Conservation (phyloP, 2,797 vertebrate genomes). For the Crenichthys baileyi region DNA sequence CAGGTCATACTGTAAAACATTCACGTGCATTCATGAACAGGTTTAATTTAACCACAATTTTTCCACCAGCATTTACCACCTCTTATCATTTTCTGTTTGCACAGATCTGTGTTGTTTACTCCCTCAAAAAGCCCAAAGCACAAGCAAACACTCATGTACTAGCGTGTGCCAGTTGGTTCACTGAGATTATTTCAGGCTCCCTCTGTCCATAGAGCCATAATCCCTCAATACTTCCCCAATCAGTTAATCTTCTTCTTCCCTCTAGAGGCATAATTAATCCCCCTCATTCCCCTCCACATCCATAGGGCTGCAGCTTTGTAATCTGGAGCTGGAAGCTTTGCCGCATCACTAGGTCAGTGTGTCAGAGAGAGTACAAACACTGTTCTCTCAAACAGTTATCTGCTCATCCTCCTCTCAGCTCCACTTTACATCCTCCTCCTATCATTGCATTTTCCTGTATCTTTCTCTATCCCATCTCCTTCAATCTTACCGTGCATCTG, state of each 20-base stretch:
- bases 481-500: constrained; percentile 9
- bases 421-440: constrained; percentile 1
- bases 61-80: background rate
- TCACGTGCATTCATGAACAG: background rate
- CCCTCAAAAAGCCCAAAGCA: constrained; percentile 10
- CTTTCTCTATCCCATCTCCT: constrained; percentile 17
- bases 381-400: constrained; percentile 29
- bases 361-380: constrained; percentile 62
- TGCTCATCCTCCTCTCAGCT: constrained; percentile 31
- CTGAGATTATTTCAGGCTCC: constrained; percentile 71
- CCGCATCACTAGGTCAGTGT: constrained; percentile 77
- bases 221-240: constrained; percentile 58
- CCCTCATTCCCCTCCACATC: constrained; percentile 21
- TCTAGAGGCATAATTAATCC: constrained; percentile 69
- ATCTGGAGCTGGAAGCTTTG: constrained; percentile 70
- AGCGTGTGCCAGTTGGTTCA: constrained; percentile 37
- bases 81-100: constrained; percentile 19
- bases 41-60: background rate
- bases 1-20: constrained; percentile 3
- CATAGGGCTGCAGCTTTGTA: constrained; percentile 37
- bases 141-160: constrained; percentile 4
- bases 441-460: constrained; percentile 17
- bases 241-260: constrained; percentile 75
- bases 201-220: constrained; percentile 61
- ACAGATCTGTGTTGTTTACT: constrained; percentile 8